phyloP scores from a whole-genome alignment of 92 coral and sea anemone species.

The Galaxea fascicularis region DNA sequence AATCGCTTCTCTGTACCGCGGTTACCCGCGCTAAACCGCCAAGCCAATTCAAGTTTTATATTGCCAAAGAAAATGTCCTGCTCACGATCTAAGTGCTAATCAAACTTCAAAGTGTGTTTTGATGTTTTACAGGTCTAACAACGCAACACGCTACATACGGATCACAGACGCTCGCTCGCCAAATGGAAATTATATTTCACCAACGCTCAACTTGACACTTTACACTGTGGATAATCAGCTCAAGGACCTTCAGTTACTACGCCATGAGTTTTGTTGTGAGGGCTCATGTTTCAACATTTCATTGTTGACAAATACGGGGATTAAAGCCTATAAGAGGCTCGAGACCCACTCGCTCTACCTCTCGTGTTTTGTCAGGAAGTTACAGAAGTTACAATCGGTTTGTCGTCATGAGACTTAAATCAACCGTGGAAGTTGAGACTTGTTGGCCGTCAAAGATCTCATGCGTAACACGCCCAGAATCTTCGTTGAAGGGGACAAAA shows the following conservation, averaged over 20 bases:
- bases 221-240: not conserved
- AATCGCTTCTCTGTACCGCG: constrained; percentile 6
- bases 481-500: constrained; percentile 20
- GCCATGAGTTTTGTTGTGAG: constrained; percentile 1
- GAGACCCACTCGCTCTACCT: not conserved
- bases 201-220: constrained; percentile 36
- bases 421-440: constrained; percentile 14
- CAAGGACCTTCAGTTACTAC: not conserved
- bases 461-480: not conserved
- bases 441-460: not conserved
- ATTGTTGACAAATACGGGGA: constrained; percentile 43
- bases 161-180: not conserved
- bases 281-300: constrained; percentile 36
- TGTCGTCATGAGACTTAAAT: constrained; percentile 4
- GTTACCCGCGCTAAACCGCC: not conserved
- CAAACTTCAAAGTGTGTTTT: not conserved
- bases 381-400: not conserved
- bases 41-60: not conserved
- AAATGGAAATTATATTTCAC: not conserved
- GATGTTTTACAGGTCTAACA: constrained; percentile 15
- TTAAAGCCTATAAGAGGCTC: constrained; percentile 20
- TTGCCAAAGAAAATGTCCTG: not conserved
- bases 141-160: not conserved
- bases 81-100: not conserved
- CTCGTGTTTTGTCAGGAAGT: constrained; percentile 8